These are phyloP conservation scores for Enteromius paludinosus DNA, from an alignment of 2,797 vertebrate genomes.

Conservation along the genomic window DNA sequence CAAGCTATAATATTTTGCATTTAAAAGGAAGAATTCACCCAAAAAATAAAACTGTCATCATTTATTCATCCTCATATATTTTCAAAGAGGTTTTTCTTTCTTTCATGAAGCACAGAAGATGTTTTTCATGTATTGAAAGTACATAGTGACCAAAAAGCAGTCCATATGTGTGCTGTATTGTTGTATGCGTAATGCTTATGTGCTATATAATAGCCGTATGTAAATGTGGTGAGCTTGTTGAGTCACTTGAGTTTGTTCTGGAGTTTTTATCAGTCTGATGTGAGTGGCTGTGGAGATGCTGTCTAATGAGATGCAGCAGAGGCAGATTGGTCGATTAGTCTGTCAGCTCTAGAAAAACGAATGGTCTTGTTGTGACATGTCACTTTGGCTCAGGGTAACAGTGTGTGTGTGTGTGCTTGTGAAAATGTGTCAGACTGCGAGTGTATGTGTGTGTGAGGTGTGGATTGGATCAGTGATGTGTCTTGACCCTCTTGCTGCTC, in stretches of 20 bases:
- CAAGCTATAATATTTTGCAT: slow-evolving; percentile 2
- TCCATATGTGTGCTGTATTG: background rate
- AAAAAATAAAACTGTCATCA: background rate
- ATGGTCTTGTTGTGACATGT: slow-evolving; percentile 10
- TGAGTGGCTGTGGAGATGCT: slow-evolving; percentile 11
- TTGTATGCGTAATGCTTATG: background rate
- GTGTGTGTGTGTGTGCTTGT: background rate
- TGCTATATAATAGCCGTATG: background rate
- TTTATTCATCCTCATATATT: background rate
- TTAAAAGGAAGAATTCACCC: slow-evolving; percentile 14
- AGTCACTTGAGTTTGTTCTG: background rate
- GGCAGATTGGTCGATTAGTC: slow-evolving; percentile 23
- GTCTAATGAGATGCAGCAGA: slow-evolving; percentile 31
- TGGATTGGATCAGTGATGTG: slow-evolving; percentile 43
- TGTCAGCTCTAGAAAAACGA: slow-evolving; percentile 26
- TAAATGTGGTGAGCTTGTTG: background rate
- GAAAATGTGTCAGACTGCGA: background rate
- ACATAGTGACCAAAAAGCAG: background rate
- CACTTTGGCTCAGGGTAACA: slow-evolving; percentile 5
- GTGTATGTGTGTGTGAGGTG: slow-evolving; percentile 22
- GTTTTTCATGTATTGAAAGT: background rate
- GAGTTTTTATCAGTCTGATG: slow-evolving; percentile 14
- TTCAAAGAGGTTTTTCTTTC: background rate
- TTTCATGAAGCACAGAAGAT: background rate
- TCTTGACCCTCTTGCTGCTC: slow-evolving; percentile 50